Evolutionary conservation across 2,113 vertebrate genomes (phyloP).

Genomic region (Smithornis capensis): DNA sequence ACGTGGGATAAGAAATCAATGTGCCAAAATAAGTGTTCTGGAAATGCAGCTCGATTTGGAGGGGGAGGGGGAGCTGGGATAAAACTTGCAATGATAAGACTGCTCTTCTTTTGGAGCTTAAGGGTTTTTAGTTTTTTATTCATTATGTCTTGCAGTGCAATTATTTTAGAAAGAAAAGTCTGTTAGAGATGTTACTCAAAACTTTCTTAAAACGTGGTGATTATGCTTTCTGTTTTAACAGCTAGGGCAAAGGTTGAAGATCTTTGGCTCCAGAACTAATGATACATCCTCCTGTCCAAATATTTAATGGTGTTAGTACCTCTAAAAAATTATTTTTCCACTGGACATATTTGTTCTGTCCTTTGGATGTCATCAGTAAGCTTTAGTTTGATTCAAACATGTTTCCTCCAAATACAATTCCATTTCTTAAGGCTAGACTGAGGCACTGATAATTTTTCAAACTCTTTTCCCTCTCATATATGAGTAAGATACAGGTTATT

Average conservation of each 20-base stretch:
- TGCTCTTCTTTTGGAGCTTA: neutral
- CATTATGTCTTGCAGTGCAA: neutral
- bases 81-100: neutral
- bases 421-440: neutral
- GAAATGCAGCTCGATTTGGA: neutral
- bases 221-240: neutral
- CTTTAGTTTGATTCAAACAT: neutral
- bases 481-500: neutral
- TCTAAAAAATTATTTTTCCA: neutral
- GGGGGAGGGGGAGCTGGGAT: rapidly evolving
- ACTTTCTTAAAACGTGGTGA: neutral
- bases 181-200: neutral
- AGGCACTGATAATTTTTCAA: neutral
- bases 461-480: neutral
- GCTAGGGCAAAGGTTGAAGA: neutral
- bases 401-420: neutral
- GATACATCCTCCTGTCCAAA: neutral
- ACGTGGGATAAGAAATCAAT: neutral
- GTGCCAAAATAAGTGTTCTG: neutral
- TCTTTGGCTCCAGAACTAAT: neutral
- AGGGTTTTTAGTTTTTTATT: neutral
- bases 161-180: neutral
- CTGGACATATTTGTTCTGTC: neutral
- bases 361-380: neutral
- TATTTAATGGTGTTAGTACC: neutral